phyloP scores from a whole-genome alignment of 2,113 vertebrate genomes.

The Mesitornis unicolor region DNA sequence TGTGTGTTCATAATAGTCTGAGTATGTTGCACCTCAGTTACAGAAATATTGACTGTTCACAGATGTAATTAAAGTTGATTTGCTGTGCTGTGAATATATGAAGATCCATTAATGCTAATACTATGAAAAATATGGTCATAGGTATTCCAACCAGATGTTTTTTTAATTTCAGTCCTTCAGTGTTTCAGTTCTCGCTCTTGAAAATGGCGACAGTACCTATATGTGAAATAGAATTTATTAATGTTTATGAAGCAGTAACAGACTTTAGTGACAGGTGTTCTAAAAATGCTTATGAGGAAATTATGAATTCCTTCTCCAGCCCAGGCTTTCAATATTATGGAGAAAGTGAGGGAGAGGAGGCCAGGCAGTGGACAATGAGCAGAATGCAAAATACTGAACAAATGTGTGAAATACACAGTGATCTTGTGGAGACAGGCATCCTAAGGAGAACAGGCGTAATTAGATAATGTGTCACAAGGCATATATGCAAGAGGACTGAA shows the following conservation, averaged over 20 bases:
- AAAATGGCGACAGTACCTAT: background rate
- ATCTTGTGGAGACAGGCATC: background rate
- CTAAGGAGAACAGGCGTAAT: background rate
- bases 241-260: background rate
- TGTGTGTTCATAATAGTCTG: background rate
- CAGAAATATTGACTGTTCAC: background rate
- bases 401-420: background rate
- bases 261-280: background rate
- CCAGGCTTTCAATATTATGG: rapidly evolving
- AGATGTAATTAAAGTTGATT: background rate
- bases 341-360: background rate
- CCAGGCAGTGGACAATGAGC: background rate
- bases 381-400: background rate
- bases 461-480: background rate
- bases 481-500: background rate
- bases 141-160: background rate
- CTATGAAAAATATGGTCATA: background rate
- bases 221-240: background rate
- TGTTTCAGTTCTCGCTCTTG: background rate
- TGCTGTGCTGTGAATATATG: constrained; percentile 7
- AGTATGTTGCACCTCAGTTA: background rate
- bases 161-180: background rate
- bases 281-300: background rate
- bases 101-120: background rate
- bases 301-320: background rate